Conservation (phyloP, 1,140 invertebrate species). For the Drosophila yakuba region DNA sequence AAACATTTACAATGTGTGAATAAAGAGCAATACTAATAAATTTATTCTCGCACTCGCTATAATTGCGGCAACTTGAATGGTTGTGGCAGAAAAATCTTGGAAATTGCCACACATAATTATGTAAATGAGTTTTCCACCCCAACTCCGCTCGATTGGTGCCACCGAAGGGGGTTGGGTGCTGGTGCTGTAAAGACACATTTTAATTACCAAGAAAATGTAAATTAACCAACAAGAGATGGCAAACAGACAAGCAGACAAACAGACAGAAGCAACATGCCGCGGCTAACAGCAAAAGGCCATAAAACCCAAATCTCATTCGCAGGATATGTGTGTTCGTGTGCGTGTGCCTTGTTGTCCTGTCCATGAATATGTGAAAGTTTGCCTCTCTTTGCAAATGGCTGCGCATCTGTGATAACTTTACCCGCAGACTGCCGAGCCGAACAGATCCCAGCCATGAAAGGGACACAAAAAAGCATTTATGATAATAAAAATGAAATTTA, state of each 20-base stretch:
- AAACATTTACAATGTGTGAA: constrained; percentile 29
- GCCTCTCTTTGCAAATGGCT: constrained; percentile 55
- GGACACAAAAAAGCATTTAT: constrained; percentile 47
- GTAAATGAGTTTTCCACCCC: constrained; percentile 63
- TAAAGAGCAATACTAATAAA: constrained; percentile 49
- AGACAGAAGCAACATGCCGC: constrained; percentile 32
- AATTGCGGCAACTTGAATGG: constrained; percentile 28
- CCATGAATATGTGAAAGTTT: constrained; percentile 26
- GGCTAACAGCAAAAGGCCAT: constrained; percentile 48
- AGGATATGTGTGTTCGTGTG: constrained; percentile 25
- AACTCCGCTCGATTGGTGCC: constrained; percentile 12
- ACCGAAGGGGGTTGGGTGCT: neutral
- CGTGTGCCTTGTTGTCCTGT: constrained; percentile 2
- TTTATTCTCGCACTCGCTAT: constrained; percentile 47
- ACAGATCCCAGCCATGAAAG: constrained; percentile 5
- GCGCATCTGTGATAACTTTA: constrained; percentile 65
- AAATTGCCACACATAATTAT: constrained; percentile 81
- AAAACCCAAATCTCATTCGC: constrained; percentile 61
- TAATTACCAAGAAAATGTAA: constrained; percentile 81
- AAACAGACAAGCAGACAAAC: constrained; percentile 43
- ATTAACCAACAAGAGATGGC: constrained; percentile 78
- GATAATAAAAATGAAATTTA: constrained; percentile 66
- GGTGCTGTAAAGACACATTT: constrained; percentile 60
- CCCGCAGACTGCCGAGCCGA: neutral
- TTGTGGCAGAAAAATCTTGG: constrained; percentile 66